Conservation (phyloP, 2,797 vertebrate genomes). For the Sternotherus odoratus region DNA sequence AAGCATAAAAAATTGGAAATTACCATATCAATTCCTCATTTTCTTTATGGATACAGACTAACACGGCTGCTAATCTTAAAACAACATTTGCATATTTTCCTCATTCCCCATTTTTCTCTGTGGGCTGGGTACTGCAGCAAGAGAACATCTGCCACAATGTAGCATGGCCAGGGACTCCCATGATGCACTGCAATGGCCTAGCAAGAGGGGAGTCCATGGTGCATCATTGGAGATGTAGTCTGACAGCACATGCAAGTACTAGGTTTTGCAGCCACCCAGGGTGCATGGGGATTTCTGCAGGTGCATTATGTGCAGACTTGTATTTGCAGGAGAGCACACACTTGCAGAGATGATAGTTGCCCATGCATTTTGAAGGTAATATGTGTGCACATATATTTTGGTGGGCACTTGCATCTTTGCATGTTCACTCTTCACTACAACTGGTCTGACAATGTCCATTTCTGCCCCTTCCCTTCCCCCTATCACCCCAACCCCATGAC, state of each 20-base stretch:
- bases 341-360: fast-evolving
- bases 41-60: too few relatives aligned
- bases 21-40: too few relatives aligned
- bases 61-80: too few relatives aligned
- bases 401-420: neutral
- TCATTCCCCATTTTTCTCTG: neutral
- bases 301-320: neutral
- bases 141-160: neutral
- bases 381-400: fast-evolving
- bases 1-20: too few relatives aligned
- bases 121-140: neutral
- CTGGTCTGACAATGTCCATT: neutral
- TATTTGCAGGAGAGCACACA: neutral
- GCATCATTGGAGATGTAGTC: neutral
- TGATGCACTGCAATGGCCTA: neutral
- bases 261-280: neutral
- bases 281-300: neutral
- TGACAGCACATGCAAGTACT: neutral
- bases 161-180: neutral
- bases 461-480: neutral
- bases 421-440: neutral
- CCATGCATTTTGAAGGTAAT: neutral
- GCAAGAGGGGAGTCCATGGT: neutral
- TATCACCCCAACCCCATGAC: neutral
- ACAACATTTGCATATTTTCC: neutral